phyloP scores from a whole-genome alignment of 2,113 vertebrate species.

The Pachypanchax playfairii region DNA sequence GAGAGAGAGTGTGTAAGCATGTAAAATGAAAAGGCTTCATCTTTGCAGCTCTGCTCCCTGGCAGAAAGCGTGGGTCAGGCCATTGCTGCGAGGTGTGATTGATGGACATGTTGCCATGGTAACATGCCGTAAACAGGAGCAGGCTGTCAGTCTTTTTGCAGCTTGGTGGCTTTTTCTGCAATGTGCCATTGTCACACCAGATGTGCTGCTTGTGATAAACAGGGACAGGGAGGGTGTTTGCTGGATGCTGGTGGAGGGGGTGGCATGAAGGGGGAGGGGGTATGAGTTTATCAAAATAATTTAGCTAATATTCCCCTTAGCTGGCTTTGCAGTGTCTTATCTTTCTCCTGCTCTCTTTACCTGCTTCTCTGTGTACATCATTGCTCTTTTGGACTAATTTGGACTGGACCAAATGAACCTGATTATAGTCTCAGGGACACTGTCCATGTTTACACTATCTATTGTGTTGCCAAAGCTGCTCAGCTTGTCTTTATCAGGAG shows the following conservation, averaged over 20 bases:
- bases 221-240: slow-evolving; percentile 73
- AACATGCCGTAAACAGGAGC: slow-evolving; percentile 76
- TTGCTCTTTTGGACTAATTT: slow-evolving; percentile 4
- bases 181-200: slow-evolving; percentile 80
- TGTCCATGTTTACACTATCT: slow-evolving; percentile 1
- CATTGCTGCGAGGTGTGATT: slow-evolving; percentile 78
- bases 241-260: slow-evolving; percentile 37
- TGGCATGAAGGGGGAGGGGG: slow-evolving; percentile 18
- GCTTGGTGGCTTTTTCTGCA: slow-evolving; percentile 67
- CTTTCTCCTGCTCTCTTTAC: slow-evolving; percentile 23
- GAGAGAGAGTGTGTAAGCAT: slow-evolving; percentile 67
- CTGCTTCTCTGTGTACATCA: slow-evolving; percentile 27
- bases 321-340: slow-evolving; percentile 23
- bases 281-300: slow-evolving; percentile 64
- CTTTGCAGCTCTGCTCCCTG: slow-evolving; percentile 73
- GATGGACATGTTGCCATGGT: slow-evolving; percentile 78
- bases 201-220: slow-evolving; percentile 78
- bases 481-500: neutral
- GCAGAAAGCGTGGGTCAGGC: slow-evolving; percentile 78
- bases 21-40: slow-evolving; percentile 77
- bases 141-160: slow-evolving; percentile 79
- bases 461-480: slow-evolving; percentile 13
- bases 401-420: slow-evolving; percentile 4
- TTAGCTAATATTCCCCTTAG: slow-evolving; percentile 53
- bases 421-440: slow-evolving; percentile 10